Evolutionary conservation across 2,888 invertebrate species (phyloP), one percentile per base, ranked within the genome.

Genomic region (Dynastes grantii): DNA sequence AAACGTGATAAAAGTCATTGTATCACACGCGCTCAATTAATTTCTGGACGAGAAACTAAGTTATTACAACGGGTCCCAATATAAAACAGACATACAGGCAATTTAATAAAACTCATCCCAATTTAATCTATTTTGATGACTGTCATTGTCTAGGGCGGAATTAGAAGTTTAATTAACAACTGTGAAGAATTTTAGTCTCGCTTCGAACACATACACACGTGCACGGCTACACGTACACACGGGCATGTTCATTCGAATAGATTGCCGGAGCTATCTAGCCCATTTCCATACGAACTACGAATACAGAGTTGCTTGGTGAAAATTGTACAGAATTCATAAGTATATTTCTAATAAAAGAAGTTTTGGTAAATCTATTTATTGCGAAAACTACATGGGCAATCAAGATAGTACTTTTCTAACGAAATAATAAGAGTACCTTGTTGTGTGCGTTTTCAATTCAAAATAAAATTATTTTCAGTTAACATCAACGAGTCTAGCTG

Each of bases 101-200:
- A 84, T 88, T 87, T 87, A 87, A 87, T 87, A 87, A 88, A 87
- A 87, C 87, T 86, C 87, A 86, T 87, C 87, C 88, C 85, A 87
- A 88, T 88, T 88, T 88, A 88, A 88, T 88, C 88, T 87, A 88
- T 87, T 88, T 88, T 88, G 87, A 88, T 87, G 86, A 87, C 88
- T 87, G 87, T 87, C 88, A 88, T 88, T 88, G 88, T 87, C 87
- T 86, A 85, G 86, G 85, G 85, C 87, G 87, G 86, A 88, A 88
- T 87, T 88, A 88, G 88, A 87, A 87, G 85, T 88, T 88, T 88
- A 88, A 88, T 88, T 88, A 88, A 88, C 88, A 87, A 85, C 83
- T 83, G 81, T 79, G 83, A 83, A 84, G 84, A 83, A 84, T 84
- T 84, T 82, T 79, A 81, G 81, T 80, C 81, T 80, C 80, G 76